These are phyloP conservation scores for Pollenia griseotomentosa DNA, from an alignment of 2,888 invertebrate genomes.

Conservation along the genomic window DNA sequence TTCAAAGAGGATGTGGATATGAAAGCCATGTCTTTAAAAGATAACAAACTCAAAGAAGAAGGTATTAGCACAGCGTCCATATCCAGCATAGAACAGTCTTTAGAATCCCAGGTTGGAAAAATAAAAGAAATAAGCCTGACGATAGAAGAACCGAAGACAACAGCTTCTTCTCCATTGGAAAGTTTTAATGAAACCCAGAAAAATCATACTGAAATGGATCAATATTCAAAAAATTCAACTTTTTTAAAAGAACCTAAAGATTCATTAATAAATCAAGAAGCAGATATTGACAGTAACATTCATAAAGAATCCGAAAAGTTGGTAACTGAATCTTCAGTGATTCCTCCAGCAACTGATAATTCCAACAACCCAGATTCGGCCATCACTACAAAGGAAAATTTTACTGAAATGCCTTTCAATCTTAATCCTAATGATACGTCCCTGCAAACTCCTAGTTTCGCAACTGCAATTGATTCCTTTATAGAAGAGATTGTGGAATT, in stretches of 20 bases:
- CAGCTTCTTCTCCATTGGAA: neutral
- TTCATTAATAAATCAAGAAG: too few relatives aligned
- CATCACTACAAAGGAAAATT: too few relatives aligned
- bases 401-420: too few relatives aligned
- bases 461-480: slow-evolving; percentile 1
- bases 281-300: neutral
- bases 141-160: neutral
- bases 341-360: too few relatives aligned
- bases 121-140: too few relatives aligned
- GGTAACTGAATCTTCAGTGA: too few relatives aligned
- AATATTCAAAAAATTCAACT: neutral
- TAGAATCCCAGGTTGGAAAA: neutral
- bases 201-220: neutral
- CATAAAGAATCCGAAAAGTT: neutral
- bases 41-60: neutral
- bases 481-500: slow-evolving; percentile 23
- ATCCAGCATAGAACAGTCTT: neutral
- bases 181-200: neutral
- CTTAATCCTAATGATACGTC: neutral
- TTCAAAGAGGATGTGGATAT: neutral
- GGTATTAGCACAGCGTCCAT: neutral
- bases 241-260: too few relatives aligned
- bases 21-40: neutral
- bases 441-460: neutral
- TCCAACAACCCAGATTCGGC: too few relatives aligned